Evolutionary conservation across 2,888 invertebrate genomes (phyloP), one percentile per base, ranked within the genome.

Genomic region (Nymphalis polychloros): DNA sequence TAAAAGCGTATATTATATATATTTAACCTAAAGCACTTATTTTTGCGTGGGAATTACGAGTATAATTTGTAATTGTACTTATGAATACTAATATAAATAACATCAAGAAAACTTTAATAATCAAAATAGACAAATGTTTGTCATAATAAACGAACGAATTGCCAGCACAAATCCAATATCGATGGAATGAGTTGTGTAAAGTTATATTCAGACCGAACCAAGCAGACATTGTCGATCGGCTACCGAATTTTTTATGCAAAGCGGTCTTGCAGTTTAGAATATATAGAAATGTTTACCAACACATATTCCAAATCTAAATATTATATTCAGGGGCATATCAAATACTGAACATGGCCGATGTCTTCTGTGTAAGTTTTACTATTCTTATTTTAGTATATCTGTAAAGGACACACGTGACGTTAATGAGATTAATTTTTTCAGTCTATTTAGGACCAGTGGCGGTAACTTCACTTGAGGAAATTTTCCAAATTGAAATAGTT

Each of bases 401-500:
- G 50, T 61, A 61, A 63, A 49, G 52, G 50, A 53, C 64, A 55
- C 63, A 68, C 66, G 71, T 71, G 69, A 66, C 64, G 62, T 70
- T 69, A 70, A 70, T 63, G 67, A 65, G 66, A 75, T 75, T 76
- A 81, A 81, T 84, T 71, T 81, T 87, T 84, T 79, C 79, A 81
- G 81, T 84, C 82, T 79, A 85, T 85, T 86, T 82, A 80, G 76
- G 79, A 72, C 84, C 78, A 83, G 81, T n/a, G 81, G 84, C 77
- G 85, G 86, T 85, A 81, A 84, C 81, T 83, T 82, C 78, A 81
- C 80, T 81, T 82, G 84, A 86, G 84, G 85, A 85, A 90, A 90
- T 86, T 90, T 90, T 85, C 82, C 77, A 88, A 90, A 90, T 90
- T 89, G 90, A 87, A 90, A 92, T 91, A 91, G 91, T 92, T 92